These are phyloP conservation scores for Lithophane leautieri DNA, from an alignment of 2,888 invertebrate species.

Conservation along the genomic window DNA sequence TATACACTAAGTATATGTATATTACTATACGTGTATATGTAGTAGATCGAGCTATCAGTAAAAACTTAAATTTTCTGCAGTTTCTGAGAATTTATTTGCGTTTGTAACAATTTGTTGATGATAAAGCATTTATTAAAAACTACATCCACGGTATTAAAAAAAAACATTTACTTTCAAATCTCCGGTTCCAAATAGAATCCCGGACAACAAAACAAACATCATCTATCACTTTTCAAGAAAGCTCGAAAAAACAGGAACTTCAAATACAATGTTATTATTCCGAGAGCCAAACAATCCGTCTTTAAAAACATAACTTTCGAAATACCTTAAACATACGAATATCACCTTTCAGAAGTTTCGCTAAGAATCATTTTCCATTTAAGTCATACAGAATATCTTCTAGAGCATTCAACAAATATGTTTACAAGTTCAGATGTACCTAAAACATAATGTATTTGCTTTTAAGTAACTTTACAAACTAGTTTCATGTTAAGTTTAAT, in stretches of 20 bases:
- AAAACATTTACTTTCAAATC: neutral
- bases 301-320: constrained; percentile 19
- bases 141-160: neutral
- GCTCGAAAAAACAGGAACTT: neutral
- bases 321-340: constrained; percentile 4
- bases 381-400: neutral
- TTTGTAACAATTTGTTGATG: neutral
- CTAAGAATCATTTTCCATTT: neutral
- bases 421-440: neutral
- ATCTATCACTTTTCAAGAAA: neutral
- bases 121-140: neutral
- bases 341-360: constrained; percentile 1
- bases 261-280: neutral
- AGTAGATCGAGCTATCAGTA: no score
- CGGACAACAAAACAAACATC: neutral
- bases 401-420: neutral
- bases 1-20: no score
- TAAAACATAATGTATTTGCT: neutral
- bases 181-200: neutral
- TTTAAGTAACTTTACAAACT: neutral
- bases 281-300: constrained; percentile 1
- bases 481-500: neutral
- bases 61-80: neutral
- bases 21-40: no score
- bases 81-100: neutral